phyloP scores from a whole-genome alignment of 2,113 vertebrate species.

The Eubucco bourcierii region DNA sequence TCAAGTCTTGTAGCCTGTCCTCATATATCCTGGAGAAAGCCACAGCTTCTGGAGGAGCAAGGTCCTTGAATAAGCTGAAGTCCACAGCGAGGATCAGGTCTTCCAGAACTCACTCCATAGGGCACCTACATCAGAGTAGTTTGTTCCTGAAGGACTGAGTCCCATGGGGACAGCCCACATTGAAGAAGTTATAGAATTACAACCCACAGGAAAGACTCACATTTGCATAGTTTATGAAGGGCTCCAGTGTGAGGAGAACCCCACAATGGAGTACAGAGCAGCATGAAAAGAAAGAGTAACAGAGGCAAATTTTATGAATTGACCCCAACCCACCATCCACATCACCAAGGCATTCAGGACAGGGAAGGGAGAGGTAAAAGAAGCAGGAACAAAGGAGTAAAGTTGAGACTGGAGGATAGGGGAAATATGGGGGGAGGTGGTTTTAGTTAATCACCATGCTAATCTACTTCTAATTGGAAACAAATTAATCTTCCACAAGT shows the following conservation, averaged over 20 bases:
- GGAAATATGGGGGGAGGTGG: rapidly evolving
- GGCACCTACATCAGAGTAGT: rapidly evolving
- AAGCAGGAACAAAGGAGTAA: not conserved
- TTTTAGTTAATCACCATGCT: not conserved
- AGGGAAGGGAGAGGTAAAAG: not conserved
- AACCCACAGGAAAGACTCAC: rapidly evolving
- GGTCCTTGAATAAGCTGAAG: not conserved
- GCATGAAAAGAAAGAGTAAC: not conserved
- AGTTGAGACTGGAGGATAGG: not conserved
- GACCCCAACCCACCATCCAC: not conserved
- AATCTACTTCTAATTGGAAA: not conserved
- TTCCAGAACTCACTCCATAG: not conserved
- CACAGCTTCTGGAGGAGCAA: not conserved
- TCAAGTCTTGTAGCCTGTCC: no score
- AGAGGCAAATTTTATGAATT: not conserved
- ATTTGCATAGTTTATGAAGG: not conserved
- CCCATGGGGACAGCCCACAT: rapidly evolving
- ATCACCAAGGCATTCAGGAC: not conserved
- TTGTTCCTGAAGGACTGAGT: not conserved
- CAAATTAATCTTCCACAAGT: not conserved
- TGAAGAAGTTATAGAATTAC: not conserved
- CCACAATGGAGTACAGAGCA: not conserved
- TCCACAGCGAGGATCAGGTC: not conserved
- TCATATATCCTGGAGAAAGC: no score
- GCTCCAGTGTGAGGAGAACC: not conserved